phyloP scores from a whole-genome alignment of 2,797 vertebrate genomes.

The Myotis pilosus region DNA sequence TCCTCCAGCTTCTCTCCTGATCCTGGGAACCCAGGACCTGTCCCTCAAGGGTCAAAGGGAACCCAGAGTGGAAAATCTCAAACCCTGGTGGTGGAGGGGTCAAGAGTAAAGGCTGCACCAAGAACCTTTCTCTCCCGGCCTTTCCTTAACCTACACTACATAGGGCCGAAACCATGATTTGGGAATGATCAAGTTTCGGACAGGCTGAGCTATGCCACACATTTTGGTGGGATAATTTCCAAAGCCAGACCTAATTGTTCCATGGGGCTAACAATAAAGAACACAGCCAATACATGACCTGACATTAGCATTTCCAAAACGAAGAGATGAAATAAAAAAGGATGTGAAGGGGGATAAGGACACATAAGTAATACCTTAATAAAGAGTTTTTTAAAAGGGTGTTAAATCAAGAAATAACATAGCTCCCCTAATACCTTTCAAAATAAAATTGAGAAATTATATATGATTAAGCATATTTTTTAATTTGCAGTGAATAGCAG shows the following conservation, averaged over 20 bases:
- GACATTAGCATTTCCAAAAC: not conserved
- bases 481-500: not conserved
- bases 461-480: not conserved
- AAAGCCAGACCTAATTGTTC: not conserved
- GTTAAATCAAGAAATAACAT: not conserved
- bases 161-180: not conserved
- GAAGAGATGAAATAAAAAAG: not conserved
- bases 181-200: not conserved
- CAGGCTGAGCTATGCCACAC: not conserved
- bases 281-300: not conserved
- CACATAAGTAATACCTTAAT: no score
- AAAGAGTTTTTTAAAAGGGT: not conserved
- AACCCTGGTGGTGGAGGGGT: not conserved
- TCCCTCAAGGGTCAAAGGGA: not conserved
- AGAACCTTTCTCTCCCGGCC: not conserved
- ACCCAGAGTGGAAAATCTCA: not conserved
- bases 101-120: not conserved
- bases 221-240: not conserved
- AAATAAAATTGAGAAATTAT: not conserved
- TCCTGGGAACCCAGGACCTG: not conserved
- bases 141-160: not conserved
- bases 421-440: not conserved
- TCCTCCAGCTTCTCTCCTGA: not conserved
- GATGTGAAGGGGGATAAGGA: not conserved
- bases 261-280: not conserved